These are phyloP conservation scores for Forbesichthys agassizii DNA, from an alignment of 2,113 vertebrate genomes.

Conservation along the genomic window DNA sequence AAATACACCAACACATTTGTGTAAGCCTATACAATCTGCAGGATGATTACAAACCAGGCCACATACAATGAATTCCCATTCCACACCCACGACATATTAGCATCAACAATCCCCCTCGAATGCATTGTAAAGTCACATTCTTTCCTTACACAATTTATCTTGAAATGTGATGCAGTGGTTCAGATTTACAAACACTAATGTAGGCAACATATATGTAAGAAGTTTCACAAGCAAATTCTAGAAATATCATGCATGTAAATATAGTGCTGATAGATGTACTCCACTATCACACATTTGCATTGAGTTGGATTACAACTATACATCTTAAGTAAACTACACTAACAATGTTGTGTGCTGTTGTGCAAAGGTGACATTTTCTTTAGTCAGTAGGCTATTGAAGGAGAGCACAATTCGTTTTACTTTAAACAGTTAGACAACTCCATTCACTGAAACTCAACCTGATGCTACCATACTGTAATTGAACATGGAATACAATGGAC, in stretches of 20 bases:
- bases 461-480: not conserved
- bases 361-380: not conserved
- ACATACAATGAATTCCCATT: no score
- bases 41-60: not conserved
- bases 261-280: not conserved
- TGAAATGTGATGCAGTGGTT: not conserved
- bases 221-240: not conserved
- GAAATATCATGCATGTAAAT: not conserved
- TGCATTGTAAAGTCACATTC: constrained; percentile 4
- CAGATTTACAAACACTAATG: not conserved
- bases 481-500: no score
- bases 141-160: not conserved
- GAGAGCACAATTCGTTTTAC: no score
- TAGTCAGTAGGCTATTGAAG: not conserved
- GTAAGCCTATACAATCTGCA: not conserved
- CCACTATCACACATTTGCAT: not conserved
- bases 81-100: not conserved
- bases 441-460: not conserved
- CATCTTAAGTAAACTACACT: not conserved
- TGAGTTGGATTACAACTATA: not conserved
- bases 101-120: not conserved
- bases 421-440: constrained; percentile 4
- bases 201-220: not conserved
- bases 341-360: not conserved
- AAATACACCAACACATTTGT: constrained; percentile 29